Base-by-base conservation (phyloP, 1,140 invertebrate species). In the Drosophila guanche region DNA sequence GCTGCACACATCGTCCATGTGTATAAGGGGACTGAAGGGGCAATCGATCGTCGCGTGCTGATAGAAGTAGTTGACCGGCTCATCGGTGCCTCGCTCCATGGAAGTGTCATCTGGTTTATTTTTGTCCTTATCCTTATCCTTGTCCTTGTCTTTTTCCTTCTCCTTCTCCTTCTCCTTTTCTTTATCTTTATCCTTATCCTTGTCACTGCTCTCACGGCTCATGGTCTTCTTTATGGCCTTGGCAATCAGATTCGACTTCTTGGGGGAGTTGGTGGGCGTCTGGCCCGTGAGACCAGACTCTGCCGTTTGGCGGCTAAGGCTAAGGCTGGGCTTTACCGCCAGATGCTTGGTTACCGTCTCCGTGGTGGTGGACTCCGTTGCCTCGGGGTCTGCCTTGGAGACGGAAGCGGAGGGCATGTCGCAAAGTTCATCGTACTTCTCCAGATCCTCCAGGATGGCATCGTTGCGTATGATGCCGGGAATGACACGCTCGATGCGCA, bases 1-100 rank as follows among this genome's bases (percentile, higher is more conserved):
- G 54, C 93, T 93, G 68, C 95, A 95, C 56, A 95, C 94, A 78
- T 98, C 96, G 55, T 97, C 92, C 81, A 91, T 91, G 37, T 90
- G 78, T 22, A 91, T 94, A 68, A 97, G 96, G 0, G 93, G 91
- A 33, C 96, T 94, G 10, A 96, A 91, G 89, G 92, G 88, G 66
- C 89, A 91, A 25, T 91, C 90, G 20, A 91, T 76, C 3, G 90
- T 91, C 1, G 90, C 91, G 59, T 91, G 91, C 57, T 91, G 90
- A 67, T 89, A 90, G 41, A 80, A 90, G 23, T 90, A 74, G 43
- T 88, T 70, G 59, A 89, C 74, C 58, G 33, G 10, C 1, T 90
- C 79, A 10, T 89, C 74, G 10, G 20, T 37, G 4, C 43, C 25
- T 43, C 47, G 59, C 3, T 71, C 65, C 14, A 22, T 12, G 7